A percentile compares a stretch with the other conserved stretches of the same genome.
Evolutionary conservation across 2,888 invertebrate species (phyloP).

Genomic region (Exephanes ischioxanthus): DNA sequence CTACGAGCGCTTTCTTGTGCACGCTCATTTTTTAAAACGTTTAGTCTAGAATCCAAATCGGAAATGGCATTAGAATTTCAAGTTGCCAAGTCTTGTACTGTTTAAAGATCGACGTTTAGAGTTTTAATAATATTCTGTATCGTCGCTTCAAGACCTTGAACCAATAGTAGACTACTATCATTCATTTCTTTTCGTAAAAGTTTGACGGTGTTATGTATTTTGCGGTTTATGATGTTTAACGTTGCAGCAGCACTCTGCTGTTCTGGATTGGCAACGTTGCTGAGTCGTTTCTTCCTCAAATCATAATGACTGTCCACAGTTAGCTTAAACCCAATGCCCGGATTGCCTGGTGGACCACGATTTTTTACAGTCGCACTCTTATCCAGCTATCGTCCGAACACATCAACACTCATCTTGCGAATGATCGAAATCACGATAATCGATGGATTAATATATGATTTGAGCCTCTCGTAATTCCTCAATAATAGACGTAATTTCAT

Average conservation of each 20-base stretch:
- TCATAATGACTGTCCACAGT: slow-evolving; percentile 44
- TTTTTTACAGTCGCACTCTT: background rate
- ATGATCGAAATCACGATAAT: background rate
- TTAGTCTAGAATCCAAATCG: slow-evolving; percentile 10
- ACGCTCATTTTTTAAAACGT: background rate
- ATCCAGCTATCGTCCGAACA: slow-evolving; percentile 40
- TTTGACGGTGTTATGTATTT: background rate
- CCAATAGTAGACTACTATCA: slow-evolving; percentile 16
- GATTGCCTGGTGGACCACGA: slow-evolving; percentile 29
- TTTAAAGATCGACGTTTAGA: background rate
- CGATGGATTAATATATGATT: slow-evolving; percentile 9
- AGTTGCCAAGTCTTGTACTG: slow-evolving; percentile 3
- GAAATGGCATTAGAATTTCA: background rate
- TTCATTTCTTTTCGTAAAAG: slow-evolving; percentile 4
- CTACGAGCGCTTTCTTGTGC: slow-evolving; percentile 17
- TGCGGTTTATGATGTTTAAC: slow-evolving; percentile 17
- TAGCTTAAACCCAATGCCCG: slow-evolving; percentile 24
- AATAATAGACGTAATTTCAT: slow-evolving; percentile 48
- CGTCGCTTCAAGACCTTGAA: slow-evolving; percentile 4
- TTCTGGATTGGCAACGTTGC: slow-evolving; percentile 44
- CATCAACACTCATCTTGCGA: slow-evolving; percentile 50
- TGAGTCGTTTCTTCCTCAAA: slow-evolving; percentile 51
- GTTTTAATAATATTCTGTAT: background rate
- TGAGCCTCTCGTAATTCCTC: slow-evolving; percentile 36
- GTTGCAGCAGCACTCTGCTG: background rate